Conservation (phyloP, 2,888 invertebrate genomes). For the Hesperia comma region DNA sequence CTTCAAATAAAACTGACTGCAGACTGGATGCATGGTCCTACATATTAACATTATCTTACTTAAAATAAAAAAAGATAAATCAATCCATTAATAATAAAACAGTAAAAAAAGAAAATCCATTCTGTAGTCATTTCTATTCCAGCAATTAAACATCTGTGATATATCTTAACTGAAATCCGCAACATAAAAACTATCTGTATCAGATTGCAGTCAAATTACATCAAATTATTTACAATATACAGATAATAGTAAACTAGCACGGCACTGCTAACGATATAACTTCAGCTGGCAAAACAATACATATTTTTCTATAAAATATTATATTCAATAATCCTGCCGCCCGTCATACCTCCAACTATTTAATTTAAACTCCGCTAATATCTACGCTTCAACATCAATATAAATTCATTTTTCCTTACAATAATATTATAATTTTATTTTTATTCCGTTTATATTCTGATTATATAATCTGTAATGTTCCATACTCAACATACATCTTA, state of each 20-base stretch:
- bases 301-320: constrained; percentile 3
- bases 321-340: background rate
- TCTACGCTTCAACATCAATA: constrained; percentile 34
- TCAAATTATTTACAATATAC: constrained; percentile 36
- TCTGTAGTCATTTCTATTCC: constrained; percentile 24
- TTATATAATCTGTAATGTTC: constrained; percentile 19
- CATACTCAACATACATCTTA: constrained; percentile 7
- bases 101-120: constrained; percentile 27
- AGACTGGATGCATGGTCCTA: constrained; percentile 15
- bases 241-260: constrained; percentile 17
- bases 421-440: constrained; percentile 22
- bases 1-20: constrained; percentile 29
- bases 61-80: constrained; percentile 16
- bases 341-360: background rate
- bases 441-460: constrained; percentile 1
- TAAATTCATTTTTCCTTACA: constrained; percentile 36
- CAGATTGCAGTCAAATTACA: constrained; percentile 25
- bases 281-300: constrained; percentile 27
- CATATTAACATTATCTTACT: constrained; percentile 7
- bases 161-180: constrained; percentile 23
- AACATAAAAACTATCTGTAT: constrained; percentile 12
- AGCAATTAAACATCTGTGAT: constrained; percentile 14
- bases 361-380: constrained; percentile 29
- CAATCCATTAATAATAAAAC: constrained; percentile 21
- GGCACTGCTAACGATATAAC: constrained; percentile 25